These are phyloP conservation scores for Ooceraea biroi DNA, from an alignment of 1,140 invertebrate species.

Conservation along the genomic window DNA sequence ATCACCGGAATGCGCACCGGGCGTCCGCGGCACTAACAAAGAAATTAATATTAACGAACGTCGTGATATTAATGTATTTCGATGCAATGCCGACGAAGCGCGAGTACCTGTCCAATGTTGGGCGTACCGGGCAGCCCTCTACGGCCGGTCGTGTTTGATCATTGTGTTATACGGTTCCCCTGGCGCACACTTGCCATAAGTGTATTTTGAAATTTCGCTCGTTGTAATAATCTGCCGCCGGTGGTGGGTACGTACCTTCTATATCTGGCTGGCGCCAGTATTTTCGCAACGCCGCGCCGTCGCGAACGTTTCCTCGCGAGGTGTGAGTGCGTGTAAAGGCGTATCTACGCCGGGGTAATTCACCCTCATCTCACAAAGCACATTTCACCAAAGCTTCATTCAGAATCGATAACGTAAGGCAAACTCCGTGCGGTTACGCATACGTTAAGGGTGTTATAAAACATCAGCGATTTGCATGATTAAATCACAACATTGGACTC, in stretches of 20 bases:
- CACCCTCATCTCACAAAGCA: background rate
- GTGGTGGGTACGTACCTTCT: slow-evolving; percentile 66
- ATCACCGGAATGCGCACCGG: slow-evolving; percentile 34
- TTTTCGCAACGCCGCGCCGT: slow-evolving; percentile 70
- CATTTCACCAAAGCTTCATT: background rate
- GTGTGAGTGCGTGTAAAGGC: slow-evolving; percentile 65
- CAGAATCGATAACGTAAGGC: background rate
- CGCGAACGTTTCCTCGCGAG: slow-evolving; percentile 60
- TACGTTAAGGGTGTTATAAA: too few relatives aligned
- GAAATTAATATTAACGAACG: slow-evolving; percentile 59
- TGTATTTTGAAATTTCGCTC: slow-evolving; percentile 84
- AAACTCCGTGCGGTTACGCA: too few relatives aligned
- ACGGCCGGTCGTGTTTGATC: slow-evolving; percentile 80
- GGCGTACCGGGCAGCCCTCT: slow-evolving; percentile 65
- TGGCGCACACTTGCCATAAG: slow-evolving; percentile 81
- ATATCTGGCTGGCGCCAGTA: slow-evolving; percentile 64
- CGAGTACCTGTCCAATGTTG: slow-evolving; percentile 62
- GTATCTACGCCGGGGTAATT: slow-evolving; percentile 31
- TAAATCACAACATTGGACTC: too few relatives aligned
- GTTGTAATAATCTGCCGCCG: slow-evolving; percentile 81
- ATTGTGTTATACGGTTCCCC: slow-evolving; percentile 83
- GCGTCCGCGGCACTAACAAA: slow-evolving; percentile 52
- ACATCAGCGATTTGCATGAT: too few relatives aligned
- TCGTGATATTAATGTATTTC: slow-evolving; percentile 70
- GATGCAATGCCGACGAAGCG: slow-evolving; percentile 65